Percentiles rank a stretch among this genome's conserved stretches.
These are phyloP conservation scores for Watsonalla binaria DNA, from an alignment of 2,888 invertebrate species.

Conservation along the genomic window DNA sequence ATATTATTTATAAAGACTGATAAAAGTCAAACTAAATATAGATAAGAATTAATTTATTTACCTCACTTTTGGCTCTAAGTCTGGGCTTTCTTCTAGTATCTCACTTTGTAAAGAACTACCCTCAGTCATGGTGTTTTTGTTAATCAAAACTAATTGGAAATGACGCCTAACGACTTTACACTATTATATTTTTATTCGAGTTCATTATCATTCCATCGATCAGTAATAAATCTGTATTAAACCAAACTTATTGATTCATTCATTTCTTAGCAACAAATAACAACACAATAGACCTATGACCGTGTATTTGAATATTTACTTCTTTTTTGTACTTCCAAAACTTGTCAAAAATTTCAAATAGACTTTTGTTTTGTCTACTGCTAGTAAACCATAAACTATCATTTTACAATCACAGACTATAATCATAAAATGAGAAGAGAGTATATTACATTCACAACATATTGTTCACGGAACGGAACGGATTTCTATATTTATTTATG, in stretches of 20 bases:
- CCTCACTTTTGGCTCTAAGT: slow-evolving; percentile 28
- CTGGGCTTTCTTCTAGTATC: slow-evolving; percentile 6
- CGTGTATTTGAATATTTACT: too few species aligned
- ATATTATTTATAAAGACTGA: not conserved
- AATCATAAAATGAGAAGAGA: too few species aligned
- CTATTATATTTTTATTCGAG: too few species aligned
- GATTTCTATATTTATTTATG: not conserved
- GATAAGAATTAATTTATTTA: slow-evolving; percentile 4
- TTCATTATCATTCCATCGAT: too few species aligned
- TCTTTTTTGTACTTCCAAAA: too few species aligned
- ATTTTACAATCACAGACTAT: too few species aligned
- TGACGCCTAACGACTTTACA: not conserved
- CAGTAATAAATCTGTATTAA: not conserved
- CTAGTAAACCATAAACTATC: too few species aligned
- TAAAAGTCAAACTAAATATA: not conserved
- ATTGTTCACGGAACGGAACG: not conserved
- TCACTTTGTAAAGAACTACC: slow-evolving; percentile 10
- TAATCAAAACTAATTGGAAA: not conserved
- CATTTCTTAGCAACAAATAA: slow-evolving; percentile 5
- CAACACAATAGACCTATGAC: not conserved
- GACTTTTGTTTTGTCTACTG: too few species aligned
- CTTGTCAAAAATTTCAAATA: too few species aligned
- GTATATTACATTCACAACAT: too few species aligned
- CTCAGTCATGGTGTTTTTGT: slow-evolving; percentile 13
- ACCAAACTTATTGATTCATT: not conserved